Evolutionary conservation across 2,888 invertebrate genomes (phyloP).

Genomic region (Bimastos eiseni): DNA sequence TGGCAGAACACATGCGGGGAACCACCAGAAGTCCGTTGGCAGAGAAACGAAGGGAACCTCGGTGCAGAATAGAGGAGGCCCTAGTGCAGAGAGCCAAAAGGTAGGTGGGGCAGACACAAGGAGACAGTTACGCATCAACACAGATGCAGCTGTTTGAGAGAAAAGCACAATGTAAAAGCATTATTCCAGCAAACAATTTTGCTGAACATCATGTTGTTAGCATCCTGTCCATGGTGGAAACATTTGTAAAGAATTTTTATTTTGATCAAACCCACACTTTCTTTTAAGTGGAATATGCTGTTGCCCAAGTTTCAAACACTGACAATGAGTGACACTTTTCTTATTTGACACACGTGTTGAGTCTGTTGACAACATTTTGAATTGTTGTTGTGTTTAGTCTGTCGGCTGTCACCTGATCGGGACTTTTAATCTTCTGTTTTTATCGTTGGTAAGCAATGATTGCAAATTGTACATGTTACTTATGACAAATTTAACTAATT

Average conservation of each 20-base stretch:
- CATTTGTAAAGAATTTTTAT: background rate
- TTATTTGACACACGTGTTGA: no score
- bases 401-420: background rate
- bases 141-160: background rate
- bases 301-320: background rate
- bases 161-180: background rate
- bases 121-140: no score
- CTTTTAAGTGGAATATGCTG: background rate
- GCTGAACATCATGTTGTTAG: background rate
- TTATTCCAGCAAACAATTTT: background rate
- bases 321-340: background rate
- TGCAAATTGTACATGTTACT: background rate
- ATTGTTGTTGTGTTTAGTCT: background rate
- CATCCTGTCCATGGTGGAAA: background rate
- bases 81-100: no score
- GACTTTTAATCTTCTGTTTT: slow-evolving; percentile 15
- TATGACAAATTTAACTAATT: background rate
- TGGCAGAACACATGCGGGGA: no score
- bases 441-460: background rate
- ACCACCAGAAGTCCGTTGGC: no score
- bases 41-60: no score
- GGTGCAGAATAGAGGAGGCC: no score
- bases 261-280: background rate
- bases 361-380: slow-evolving; percentile 1
- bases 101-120: no score